Conservation (phyloP, 2,113 vertebrate genomes). For the Pseudonaja textilis region DNA sequence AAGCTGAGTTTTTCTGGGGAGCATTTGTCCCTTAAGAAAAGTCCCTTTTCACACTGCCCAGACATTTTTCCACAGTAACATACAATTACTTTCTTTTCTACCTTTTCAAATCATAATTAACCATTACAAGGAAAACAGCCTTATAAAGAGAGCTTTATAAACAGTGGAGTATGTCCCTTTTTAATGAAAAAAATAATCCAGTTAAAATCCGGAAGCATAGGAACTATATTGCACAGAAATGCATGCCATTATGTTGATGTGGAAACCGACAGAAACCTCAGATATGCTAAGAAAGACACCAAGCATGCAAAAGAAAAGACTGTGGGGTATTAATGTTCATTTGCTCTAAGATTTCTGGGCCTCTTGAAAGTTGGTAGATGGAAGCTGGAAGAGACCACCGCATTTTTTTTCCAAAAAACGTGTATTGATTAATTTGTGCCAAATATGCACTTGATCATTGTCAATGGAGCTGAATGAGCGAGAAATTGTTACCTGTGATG, state of each 20-base stretch:
- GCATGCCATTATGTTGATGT: slow-evolving; percentile 49
- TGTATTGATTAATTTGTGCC: slow-evolving; percentile 57
- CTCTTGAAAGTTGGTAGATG: slow-evolving; percentile 52
- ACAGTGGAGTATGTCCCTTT: slow-evolving; percentile 79
- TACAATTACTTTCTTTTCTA: slow-evolving; percentile 41
- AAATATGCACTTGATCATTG: slow-evolving; percentile 61
- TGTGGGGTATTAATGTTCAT: slow-evolving; percentile 27
- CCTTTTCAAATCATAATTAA: slow-evolving; percentile 48
- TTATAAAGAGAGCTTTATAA: slow-evolving; percentile 84
- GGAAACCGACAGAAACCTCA: slow-evolving; percentile 51
- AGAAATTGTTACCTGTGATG: slow-evolving; percentile 91
- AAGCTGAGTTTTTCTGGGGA: slow-evolving; percentile 34
- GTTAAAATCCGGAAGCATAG: slow-evolving; percentile 57
- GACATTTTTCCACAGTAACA: slow-evolving; percentile 28
- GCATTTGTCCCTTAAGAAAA: slow-evolving; percentile 12
- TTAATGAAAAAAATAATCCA: slow-evolving; percentile 53
- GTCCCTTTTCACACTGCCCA: slow-evolving; percentile 20
- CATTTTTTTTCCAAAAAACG: slow-evolving; percentile 36
- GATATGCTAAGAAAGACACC: slow-evolving; percentile 41
- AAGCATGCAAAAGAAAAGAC: slow-evolving; percentile 57
- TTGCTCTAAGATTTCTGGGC: slow-evolving; percentile 37
- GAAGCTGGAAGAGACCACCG: slow-evolving; percentile 69
- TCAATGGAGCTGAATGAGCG: slow-evolving; percentile 71
- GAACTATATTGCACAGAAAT: slow-evolving; percentile 42
- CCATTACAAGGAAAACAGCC: slow-evolving; percentile 64